These are phyloP conservation scores for Parthenolecanium corni DNA, from an alignment of 2,888 invertebrate species.

Conservation along the genomic window DNA sequence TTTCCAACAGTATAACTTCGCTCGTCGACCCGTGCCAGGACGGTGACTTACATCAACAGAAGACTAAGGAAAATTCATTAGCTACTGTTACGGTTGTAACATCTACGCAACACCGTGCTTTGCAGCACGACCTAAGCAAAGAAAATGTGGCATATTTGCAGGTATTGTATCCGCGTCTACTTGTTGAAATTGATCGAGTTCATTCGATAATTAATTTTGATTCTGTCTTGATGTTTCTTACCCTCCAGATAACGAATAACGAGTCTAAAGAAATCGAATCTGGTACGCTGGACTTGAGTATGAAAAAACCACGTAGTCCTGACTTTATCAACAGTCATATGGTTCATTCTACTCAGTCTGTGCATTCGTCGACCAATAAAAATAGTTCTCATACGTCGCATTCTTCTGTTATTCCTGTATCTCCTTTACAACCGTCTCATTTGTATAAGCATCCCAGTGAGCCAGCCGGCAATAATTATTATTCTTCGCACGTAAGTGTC, in stretches of 20 bases:
- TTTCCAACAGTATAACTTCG: not conserved
- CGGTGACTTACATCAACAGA: slow-evolving; percentile 15
- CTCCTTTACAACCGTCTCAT: slow-evolving; percentile 3
- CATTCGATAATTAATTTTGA: not conserved
- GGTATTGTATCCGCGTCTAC: not conserved
- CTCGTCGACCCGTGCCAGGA: slow-evolving; percentile 3
- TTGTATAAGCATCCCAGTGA: slow-evolving; percentile 18
- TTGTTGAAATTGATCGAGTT: not conserved
- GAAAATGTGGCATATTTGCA: slow-evolving; percentile 11
- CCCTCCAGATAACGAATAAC: slow-evolving; percentile 29
- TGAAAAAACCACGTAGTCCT: slow-evolving; percentile 51
- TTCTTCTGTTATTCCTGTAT: slow-evolving; percentile 2
- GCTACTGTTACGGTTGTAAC: slow-evolving; percentile 58
- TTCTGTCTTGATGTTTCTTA: not conserved
- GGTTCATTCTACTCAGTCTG: slow-evolving; percentile 24
- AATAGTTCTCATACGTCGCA: slow-evolving; percentile 15
- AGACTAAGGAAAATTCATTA: slow-evolving; percentile 35
- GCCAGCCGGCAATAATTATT: slow-evolving; percentile 9
- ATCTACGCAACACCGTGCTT: slow-evolving; percentile 33
- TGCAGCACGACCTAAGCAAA: not conserved
- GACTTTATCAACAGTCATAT: slow-evolving; percentile 25
- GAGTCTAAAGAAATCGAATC: slow-evolving; percentile 36
- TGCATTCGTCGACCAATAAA: slow-evolving; percentile 15
- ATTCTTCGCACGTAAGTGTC: slow-evolving; percentile 13
- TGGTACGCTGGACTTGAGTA: slow-evolving; percentile 60